Percentiles rank a stretch among this genome's conserved stretches.
Conservation (phyloP, 2,888 invertebrate genomes). For the Arctia plantaginis region DNA sequence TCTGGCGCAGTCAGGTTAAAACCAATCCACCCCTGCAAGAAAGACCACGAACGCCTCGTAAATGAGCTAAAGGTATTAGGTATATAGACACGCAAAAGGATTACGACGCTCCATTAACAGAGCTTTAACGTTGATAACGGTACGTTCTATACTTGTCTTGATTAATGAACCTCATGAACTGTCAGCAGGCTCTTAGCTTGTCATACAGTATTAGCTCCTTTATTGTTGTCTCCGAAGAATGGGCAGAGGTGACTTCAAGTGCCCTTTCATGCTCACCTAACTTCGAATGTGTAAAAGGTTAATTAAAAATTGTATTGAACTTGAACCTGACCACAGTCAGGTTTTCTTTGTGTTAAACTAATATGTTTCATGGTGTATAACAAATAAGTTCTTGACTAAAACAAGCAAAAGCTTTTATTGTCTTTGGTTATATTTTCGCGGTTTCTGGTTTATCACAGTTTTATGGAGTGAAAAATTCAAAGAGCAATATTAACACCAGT, state of each 20-base stretch:
- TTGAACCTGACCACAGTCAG: slow-evolving; percentile 16
- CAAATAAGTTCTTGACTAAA: no score
- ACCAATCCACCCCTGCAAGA: background rate
- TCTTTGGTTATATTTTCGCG: no score
- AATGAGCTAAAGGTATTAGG: background rate
- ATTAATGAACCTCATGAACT: slow-evolving; percentile 50
- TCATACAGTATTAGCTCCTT: slow-evolving; percentile 39
- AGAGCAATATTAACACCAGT: no score
- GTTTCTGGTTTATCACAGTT: no score
- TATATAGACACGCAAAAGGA: background rate
- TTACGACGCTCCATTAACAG: slow-evolving; percentile 15
- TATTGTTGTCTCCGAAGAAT: slow-evolving; percentile 33
- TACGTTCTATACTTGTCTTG: slow-evolving; percentile 31
- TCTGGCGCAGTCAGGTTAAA: background rate
- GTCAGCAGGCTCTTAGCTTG: slow-evolving; percentile 43
- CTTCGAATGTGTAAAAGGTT: slow-evolving; percentile 14
- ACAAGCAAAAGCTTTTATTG: no score
- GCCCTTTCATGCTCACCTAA: slow-evolving; percentile 40
- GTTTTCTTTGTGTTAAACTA: background rate
- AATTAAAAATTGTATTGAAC: slow-evolving; percentile 16
- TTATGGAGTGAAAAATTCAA: no score
- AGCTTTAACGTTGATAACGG: slow-evolving; percentile 29
- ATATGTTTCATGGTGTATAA: background rate
- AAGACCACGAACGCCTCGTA: background rate
- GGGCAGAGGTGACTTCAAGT: slow-evolving; percentile 14